Percentiles rank a stretch among this genome's conserved stretches.
Conservation (phyloP, 2,113 vertebrate species). For the Polypterus senegalus region DNA sequence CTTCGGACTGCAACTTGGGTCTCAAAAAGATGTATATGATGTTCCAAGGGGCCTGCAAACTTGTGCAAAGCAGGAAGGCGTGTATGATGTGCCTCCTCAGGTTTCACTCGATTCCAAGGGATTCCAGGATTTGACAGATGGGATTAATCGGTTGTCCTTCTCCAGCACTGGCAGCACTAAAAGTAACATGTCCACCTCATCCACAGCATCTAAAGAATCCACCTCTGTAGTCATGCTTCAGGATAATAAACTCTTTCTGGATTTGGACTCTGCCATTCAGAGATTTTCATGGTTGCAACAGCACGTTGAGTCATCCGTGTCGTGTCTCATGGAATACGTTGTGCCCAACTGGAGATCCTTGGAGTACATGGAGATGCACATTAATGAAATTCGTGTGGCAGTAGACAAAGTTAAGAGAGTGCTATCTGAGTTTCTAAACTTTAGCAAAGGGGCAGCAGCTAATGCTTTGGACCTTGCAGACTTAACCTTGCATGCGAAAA, state of each 20-base stretch:
- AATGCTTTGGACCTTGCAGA: conserved; percentile 69
- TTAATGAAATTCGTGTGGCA: conserved; percentile 60
- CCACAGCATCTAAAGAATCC: conserved; percentile 66
- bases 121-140: conserved; percentile 62
- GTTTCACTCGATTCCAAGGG: conserved; percentile 45
- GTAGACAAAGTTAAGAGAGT: conserved; percentile 66
- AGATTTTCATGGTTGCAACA: conserved; percentile 65
- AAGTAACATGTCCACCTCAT: conserved; percentile 93
- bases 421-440: conserved; percentile 64
- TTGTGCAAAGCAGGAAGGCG: conserved; percentile 47
- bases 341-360: conserved; percentile 73
- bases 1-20: conserved; percentile 29
- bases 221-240: conserved; percentile 49
- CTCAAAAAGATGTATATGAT: conserved; percentile 72
- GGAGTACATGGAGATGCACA: conserved; percentile 66
- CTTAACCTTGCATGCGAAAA: conserved; percentile 63
- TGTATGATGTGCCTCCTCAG: conserved; percentile 71
- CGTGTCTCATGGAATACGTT: conserved; percentile 50
- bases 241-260: conserved; percentile 52
- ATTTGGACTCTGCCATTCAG: conserved; percentile 73
- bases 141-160: conserved; percentile 82
- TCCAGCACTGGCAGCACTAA: conserved; percentile 85
- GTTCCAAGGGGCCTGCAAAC: conserved; percentile 62
- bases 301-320: conserved; percentile 51
- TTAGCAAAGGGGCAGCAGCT: conserved; percentile 56